Evolutionary conservation across 2,113 vertebrate genomes (phyloP).

Genomic region (Emberiza fucata): DNA sequence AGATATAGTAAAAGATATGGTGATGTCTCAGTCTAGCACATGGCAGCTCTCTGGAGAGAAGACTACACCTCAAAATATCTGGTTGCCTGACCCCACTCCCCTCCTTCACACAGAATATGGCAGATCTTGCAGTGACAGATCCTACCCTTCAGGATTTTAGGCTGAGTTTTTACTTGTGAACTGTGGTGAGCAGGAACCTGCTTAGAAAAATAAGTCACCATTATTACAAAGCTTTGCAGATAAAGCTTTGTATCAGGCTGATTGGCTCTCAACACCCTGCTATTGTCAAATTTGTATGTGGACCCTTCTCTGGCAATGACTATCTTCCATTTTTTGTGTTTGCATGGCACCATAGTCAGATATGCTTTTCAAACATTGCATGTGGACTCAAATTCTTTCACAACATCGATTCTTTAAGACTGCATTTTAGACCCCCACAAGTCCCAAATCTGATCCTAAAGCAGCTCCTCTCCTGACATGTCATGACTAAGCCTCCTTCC

Average conservation of each 20-base stretch:
- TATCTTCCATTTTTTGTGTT: not conserved
- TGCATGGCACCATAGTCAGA: not conserved
- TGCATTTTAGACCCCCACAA: not conserved
- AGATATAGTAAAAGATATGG: conserved; percentile 3
- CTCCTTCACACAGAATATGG: not conserved
- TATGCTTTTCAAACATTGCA: not conserved
- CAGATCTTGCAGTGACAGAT: not conserved
- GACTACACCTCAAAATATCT: not conserved
- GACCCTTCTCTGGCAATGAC: not conserved
- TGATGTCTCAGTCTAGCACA: not conserved
- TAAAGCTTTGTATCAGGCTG: not conserved
- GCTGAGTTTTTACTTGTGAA: not conserved
- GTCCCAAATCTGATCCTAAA: not conserved
- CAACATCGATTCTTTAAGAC: not conserved
- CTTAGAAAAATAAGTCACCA: not conserved
- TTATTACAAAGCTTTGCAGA: not conserved
- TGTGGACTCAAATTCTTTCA: not conserved
- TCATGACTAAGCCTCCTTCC: not conserved
- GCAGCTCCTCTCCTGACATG: not conserved
- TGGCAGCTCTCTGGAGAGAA: not conserved
- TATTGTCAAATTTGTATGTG: not conserved
- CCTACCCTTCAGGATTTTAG: not conserved
- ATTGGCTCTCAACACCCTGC: not conserved
- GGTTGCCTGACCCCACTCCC: not conserved
- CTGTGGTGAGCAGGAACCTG: not conserved